phyloP scores from a whole-genome alignment of 2,113 vertebrate species.

The Bufo bufo region DNA sequence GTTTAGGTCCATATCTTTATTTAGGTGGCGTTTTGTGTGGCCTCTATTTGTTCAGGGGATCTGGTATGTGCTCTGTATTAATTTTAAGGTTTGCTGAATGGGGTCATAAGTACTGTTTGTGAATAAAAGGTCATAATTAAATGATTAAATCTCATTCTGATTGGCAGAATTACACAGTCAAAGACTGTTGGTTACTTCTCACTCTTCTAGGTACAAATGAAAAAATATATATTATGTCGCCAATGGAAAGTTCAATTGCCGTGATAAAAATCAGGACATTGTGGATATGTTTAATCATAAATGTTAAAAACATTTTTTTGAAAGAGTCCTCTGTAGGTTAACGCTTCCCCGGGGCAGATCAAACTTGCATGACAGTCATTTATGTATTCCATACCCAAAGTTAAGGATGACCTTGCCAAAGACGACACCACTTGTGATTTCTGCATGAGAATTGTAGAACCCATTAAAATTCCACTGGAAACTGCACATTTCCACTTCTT shows the following conservation, averaged over 20 bases:
- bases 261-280: constrained; percentile 18
- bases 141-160: not conserved
- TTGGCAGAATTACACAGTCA: not conserved
- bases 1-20: no score
- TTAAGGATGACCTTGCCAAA: constrained; percentile 44
- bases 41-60: no score
- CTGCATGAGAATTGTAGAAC: constrained; percentile 26
- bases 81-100: no score
- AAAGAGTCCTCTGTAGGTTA: constrained; percentile 48
- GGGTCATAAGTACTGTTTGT: no score
- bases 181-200: not conserved
- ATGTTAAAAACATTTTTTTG: constrained; percentile 36
- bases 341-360: constrained; percentile 45
- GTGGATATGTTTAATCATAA: constrained; percentile 36
- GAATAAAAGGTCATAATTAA: not conserved
- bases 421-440: constrained; percentile 40
- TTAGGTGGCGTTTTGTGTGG: no score
- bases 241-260: constrained; percentile 5
- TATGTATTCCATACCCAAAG: constrained; percentile 53
- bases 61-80: no score
- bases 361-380: constrained; percentile 52
- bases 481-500: constrained; percentile 51
- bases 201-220: not conserved
- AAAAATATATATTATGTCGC: not conserved
- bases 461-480: constrained; percentile 47